Base-by-base conservation (phyloP, 1,140 invertebrate genomes). In the Scaptomyza graminum region DNA sequence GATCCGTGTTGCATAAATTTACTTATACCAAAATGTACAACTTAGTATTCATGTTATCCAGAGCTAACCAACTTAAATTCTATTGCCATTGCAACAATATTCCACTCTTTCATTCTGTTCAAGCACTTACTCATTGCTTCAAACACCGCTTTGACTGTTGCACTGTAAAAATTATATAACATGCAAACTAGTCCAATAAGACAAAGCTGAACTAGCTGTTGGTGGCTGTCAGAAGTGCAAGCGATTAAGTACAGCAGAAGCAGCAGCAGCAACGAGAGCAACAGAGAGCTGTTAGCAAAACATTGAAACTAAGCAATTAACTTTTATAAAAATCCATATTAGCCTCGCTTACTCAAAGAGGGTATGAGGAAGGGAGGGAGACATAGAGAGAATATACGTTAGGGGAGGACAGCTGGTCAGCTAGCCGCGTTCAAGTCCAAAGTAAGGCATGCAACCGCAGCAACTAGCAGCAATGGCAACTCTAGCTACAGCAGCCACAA, bases 241-340 rank as follows among this genome's bases (percentile, higher is more conserved):
- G 28, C 55, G 54, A 66, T 60, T 49, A 60, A 49, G 57, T 6
- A 16, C 44, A 60, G 41, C 13, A 28, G 41, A 22, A 28, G 7
- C 49, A 50, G 6, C 55, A 31, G 7, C 28, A 6, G 7, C 28
- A 31, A 31, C 31, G 8, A 34, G 31, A 46, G 13, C n/a, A 28
- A 16, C 34, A 12, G 15, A 64, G 52, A 34, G 16, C 28, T 56
- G 52, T 64, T 70, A 64, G 60, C 59, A 59, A 49, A 64, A 68
- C 56, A 64, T 54, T 70, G 59, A 70, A 70, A 74, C 67, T 64
- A 70, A 55, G 60, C 72, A 74, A 70, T 70, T 74, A 70, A 70
- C 47, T 74, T 51, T 65, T 57, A 64, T 59, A 47, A 74, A 73
- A 55, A 59, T 52, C n/a, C 47, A 50, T 39, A 61, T 62, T 46